These are phyloP conservation scores for Pissodes strobi DNA, from an alignment of 1,140 invertebrate genomes.

Conservation along the genomic window DNA sequence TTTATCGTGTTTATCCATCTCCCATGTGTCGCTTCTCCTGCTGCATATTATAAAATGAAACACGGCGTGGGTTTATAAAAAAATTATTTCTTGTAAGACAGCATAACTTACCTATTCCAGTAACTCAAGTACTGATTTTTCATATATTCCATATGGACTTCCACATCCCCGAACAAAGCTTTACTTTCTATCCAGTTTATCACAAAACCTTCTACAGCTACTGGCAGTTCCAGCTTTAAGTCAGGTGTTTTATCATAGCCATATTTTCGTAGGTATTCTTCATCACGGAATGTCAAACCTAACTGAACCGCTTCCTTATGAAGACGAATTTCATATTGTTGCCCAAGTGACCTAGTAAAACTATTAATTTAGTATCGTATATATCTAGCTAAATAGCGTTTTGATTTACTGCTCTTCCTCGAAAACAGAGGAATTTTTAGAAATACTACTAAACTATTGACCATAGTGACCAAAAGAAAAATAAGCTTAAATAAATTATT, in stretches of 20 bases:
- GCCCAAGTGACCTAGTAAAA: conserved; percentile 66
- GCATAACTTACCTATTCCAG: conserved; percentile 80
- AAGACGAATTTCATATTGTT: conserved; percentile 76
- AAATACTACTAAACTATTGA: no score
- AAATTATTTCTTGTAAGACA: no score
- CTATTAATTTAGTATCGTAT: no score
- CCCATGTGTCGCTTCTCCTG: no score
- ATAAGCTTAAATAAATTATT: no score
- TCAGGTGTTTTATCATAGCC: conserved; percentile 97
- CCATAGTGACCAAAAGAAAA: no score
- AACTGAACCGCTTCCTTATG: conserved; percentile 63
- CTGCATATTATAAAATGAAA: no score
- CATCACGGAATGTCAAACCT: conserved; percentile 76
- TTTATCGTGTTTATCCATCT: no score
- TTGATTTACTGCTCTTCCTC: no score
- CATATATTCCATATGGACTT: conserved; percentile 81
- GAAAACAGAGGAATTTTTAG: no score
- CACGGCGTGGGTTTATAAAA: no score
- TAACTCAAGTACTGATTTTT: conserved; percentile 88
- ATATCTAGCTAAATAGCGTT: no score
- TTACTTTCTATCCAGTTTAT: conserved; percentile 98
- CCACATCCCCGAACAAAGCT: conserved; percentile 86
- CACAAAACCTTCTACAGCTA: conserved; percentile 82
- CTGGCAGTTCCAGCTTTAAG: conserved; percentile 87
- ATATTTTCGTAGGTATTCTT: conserved; percentile 75